A percentile compares a stretch with the other conserved stretches of the same genome.
Evolutionary conservation across 2,797 vertebrate genomes (phyloP).

Genomic region (Anabas testudineus): DNA sequence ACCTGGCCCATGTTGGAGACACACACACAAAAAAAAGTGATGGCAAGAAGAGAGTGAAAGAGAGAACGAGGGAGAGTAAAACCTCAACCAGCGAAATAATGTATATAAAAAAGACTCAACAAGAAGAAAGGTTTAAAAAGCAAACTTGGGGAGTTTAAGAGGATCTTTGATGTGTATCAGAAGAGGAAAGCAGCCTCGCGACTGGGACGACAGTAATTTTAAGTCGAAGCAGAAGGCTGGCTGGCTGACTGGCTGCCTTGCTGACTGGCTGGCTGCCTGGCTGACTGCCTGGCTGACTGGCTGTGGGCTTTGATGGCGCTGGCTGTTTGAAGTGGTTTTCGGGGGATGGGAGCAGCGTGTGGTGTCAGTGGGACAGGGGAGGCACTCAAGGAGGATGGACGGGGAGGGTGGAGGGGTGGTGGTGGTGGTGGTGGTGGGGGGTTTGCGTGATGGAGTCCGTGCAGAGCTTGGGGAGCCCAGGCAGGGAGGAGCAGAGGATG

Average conservation of each 20-base stretch:
- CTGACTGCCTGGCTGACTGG: conserved; percentile 80
- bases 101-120: conserved; percentile 76
- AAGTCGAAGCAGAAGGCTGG: conserved; percentile 89
- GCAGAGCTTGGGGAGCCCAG: conserved; percentile 57
- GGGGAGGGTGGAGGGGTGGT: conserved; percentile 25
- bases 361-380: conserved; percentile 87
- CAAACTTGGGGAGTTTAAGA: conserved; percentile 83
- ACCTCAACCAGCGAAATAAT: conserved; percentile 74
- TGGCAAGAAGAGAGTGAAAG: conserved; percentile 47
- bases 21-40: conserved; percentile 55
- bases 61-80: conserved; percentile 54
- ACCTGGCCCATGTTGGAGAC: conserved; percentile 67
- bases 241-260: conserved; percentile 69
- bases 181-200: conserved; percentile 82
- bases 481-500: conserved; percentile 43
- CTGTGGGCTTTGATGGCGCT: conserved; percentile 84
- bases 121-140: conserved; percentile 84
- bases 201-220: conserved; percentile 86
- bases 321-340: conserved; percentile 89
- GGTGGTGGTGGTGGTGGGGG: conserved; percentile 32
- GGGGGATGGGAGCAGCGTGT: conserved; percentile 85
- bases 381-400: conserved; percentile 49
- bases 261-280: conserved; percentile 75
- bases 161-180: conserved; percentile 88
- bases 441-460: conserved; percentile 69